Evolutionary conservation across 2,797 vertebrate species (phyloP), one percentile per base, ranked within the genome.

Genomic region (Sebastes flavidus): DNA sequence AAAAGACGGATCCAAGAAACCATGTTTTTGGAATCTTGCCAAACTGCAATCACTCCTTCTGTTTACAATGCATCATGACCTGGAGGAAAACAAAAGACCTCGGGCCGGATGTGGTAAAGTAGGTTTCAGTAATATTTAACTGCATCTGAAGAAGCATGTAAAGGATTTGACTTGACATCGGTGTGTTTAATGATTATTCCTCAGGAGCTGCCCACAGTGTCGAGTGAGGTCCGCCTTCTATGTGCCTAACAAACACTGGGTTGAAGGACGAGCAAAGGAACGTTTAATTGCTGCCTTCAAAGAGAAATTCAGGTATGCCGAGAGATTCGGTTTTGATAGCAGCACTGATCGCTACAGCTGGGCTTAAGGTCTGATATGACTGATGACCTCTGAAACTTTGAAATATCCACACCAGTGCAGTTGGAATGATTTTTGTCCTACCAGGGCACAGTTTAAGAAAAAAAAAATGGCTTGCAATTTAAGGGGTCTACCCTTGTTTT

Each of bases 121-220:
- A 87, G 89, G 91, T 82, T 55, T 71, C 13, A 27, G 2, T 20
- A 16, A 30, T 52, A 49, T 22, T 36, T 20, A 34, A 4, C 4
- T 14, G 2, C 10, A 27, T 29, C 10, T 70, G n/a, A 30, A 0
- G 0, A 4, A 0, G 1, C 6, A 2, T 0, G 1, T n/a, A 11
- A 27, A 38, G 2, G 6, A 16, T 73, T 46, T 63, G 20, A 77
- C 11, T 14, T 62, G 12, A 74, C 3, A 10, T 55, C 30, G 1
- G 2, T 42, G 3, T 62, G 34, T 65, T 29, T 34, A 2, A 55
- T 49, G 5, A 38, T 70, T 30, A 6, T 81, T 60, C 1, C 1
- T 1, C 85, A 98, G 98, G 91, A 94, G 93, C 76, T 99, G 98
- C 87, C 98, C 98, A 0, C 96, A 98, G 90, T 98, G 98, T 90